Evolutionary conservation across 1,140 invertebrate species (phyloP).

Genomic region (Apis laboriosa): DNA sequence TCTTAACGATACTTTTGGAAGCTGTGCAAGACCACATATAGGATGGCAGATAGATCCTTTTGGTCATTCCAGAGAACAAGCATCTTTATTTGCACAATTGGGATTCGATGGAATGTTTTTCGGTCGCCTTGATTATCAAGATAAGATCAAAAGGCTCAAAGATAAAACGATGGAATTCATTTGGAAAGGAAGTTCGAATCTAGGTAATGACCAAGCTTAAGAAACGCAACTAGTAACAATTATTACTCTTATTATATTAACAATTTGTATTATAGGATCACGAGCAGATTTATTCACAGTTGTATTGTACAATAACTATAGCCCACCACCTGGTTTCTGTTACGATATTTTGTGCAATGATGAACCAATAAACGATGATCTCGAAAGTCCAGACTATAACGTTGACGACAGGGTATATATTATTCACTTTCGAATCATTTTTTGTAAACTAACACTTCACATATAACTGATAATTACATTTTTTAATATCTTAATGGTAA

Average conservation of each 20-base stretch:
- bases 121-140: slow-evolving; percentile 93
- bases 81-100: slow-evolving; percentile 91
- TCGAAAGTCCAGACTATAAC: slow-evolving; percentile 87
- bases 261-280: slow-evolving; percentile 76
- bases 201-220: slow-evolving; percentile 77
- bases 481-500: neutral
- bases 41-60: slow-evolving; percentile 98
- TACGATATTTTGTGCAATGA: slow-evolving; percentile 93
- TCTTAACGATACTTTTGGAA: slow-evolving; percentile 91
- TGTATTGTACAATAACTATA: slow-evolving; percentile 89
- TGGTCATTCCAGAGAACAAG: slow-evolving; percentile 94
- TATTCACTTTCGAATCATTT: neutral
- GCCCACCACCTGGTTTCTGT: slow-evolving; percentile 92
- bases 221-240: neutral
- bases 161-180: slow-evolving; percentile 90
- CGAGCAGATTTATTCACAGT: slow-evolving; percentile 86
- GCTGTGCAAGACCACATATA: slow-evolving; percentile 89
- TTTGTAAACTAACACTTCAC: neutral
- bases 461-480: no score
- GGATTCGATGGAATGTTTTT: slow-evolving; percentile 94
- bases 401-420: slow-evolving; percentile 84
- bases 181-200: slow-evolving; percentile 89
- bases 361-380: slow-evolving; percentile 90
- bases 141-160: slow-evolving; percentile 85
- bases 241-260: neutral